Percentiles rank a stretch among this genome's conserved stretches.
Conservation (phyloP, 2,113 vertebrate species). For the Entomyzon cyanotis region DNA sequence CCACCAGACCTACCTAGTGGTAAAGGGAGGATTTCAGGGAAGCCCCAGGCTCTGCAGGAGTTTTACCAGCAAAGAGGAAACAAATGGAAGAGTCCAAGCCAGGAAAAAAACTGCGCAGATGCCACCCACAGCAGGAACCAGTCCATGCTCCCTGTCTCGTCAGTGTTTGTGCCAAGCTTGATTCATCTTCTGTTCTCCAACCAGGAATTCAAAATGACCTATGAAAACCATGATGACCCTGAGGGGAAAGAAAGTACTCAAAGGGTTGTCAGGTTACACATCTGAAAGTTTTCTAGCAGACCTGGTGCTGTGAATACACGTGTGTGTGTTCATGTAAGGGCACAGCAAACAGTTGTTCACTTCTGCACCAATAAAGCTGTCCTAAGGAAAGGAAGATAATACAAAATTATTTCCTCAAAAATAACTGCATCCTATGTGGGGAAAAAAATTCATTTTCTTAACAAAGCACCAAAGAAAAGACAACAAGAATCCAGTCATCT, state of each 20-base stretch:
- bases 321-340: background rate
- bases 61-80: constrained; percentile 32
- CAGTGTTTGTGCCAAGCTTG: background rate
- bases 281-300: constrained; percentile 30
- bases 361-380: constrained; percentile 25
- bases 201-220: background rate
- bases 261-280: constrained; percentile 53
- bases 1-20: background rate
- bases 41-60: background rate
- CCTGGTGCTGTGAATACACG: background rate
- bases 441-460: background rate
- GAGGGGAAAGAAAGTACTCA: constrained; percentile 44
- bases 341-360: constrained; percentile 10
- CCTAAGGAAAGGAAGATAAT: constrained; percentile 3
- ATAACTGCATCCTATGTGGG: background rate
- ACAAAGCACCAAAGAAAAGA: constrained; percentile 62
- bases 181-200: background rate
- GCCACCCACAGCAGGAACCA: background rate
- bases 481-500: constrained; percentile 49
- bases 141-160: background rate
- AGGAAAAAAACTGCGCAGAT: background rate
- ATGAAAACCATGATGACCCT: constrained; percentile 13
- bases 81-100: background rate
- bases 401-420: background rate
- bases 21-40: constrained; percentile 26